Base-by-base conservation (phyloP, 1,140 invertebrate genomes). In the Caenorhabditis elegans region DNA sequence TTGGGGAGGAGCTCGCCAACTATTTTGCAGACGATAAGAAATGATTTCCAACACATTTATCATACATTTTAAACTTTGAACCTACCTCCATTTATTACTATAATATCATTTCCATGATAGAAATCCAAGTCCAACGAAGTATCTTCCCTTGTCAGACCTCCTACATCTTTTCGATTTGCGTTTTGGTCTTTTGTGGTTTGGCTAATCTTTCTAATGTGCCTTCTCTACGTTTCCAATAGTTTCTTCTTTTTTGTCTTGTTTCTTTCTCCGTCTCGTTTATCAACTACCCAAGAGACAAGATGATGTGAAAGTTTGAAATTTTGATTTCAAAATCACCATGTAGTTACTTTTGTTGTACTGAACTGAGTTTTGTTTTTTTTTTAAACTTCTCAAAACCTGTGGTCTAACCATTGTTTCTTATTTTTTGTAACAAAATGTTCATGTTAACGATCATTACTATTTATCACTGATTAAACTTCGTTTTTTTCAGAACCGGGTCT, bases 141-240 rank as follows among this genome's bases (percentile, higher is more conserved):
- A 17, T 26, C 5, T 10, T 24, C 24, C 6, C 1, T 22, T 17
- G 26, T 17, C 22, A 24, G 49, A 53, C 49, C 49, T 53, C 49
- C 49, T 53, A 26, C 49, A 6, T 17, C 6, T 22, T 60, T 31
- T 60, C 28, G 4, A 24, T 17, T 65, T 43, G n/a, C 34, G 60
- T 70, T 70, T 70, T 70, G 34, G 60, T 70, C 60, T 70, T 70
- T 70, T 70, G 60, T 39, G 60, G 60, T 70, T 70, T 70, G 60
- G 60, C 60, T 70, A 39, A 70, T 39, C 60, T 39, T 43, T 4
- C 28, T 43, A 36, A 31, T 70, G 60, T 70, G n/a, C 60, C 22
- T 13, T 43, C n/a, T 39, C 34, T 39, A 70, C 34, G 3, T 19
- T 70, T 70, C 43, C 34, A 70, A 70, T 3, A 8, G 60, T 70